Base-by-base conservation (phyloP, 2,888 invertebrate genomes). In the Papilio gigon region DNA sequence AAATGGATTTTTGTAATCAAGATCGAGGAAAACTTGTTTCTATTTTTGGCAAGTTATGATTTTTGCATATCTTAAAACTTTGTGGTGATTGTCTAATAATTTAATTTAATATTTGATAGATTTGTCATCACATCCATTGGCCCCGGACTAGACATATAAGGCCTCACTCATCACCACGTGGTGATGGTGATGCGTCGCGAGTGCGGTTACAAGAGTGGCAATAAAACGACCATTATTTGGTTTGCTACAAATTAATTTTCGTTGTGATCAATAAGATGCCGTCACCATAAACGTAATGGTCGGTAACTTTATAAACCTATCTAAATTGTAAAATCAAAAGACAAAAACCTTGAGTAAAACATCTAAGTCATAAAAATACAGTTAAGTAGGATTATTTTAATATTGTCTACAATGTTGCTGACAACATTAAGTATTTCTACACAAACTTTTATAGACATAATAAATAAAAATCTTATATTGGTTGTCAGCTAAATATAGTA, bases 401-500 rank as follows among this genome's bases (percentile, higher is more conserved):
- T 14, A 20, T 1, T 44, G 1, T n/a, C 27, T 27, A n/a, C n/a
- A 25, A 25, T 27, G 27, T 53, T 53, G 14, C 50, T 50, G 14
- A 6, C 27, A 50, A 53, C 14, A 53, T 14, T 27, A 25, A 25
- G 17, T 53, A n/a, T 30, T 53, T 30, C 12, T 1, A 30, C 53
- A 27, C 8, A 14, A 50, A 50, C 5, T 53, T 8, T 53, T n/a
- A 53, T 25, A 22, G 9, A 30, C 27, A 27, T 30, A 27, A 27
- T 50, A 50, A 27, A 27, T 53, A 30, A 20, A 25, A 53, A 27
- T 53, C 14, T 53, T 53, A 17, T 30, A 53, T 53, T 53, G 30
- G 11, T n/a, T 25, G 37, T 25, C 27, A 22, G 27, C 47, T 67
- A 67, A 61, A 67, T 61, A 40, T 61, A 67, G 40, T 30, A 25